Evolutionary conservation across 92 coral and sea anemone genomes (phyloP).

Genomic region (Porites evermanni): DNA sequence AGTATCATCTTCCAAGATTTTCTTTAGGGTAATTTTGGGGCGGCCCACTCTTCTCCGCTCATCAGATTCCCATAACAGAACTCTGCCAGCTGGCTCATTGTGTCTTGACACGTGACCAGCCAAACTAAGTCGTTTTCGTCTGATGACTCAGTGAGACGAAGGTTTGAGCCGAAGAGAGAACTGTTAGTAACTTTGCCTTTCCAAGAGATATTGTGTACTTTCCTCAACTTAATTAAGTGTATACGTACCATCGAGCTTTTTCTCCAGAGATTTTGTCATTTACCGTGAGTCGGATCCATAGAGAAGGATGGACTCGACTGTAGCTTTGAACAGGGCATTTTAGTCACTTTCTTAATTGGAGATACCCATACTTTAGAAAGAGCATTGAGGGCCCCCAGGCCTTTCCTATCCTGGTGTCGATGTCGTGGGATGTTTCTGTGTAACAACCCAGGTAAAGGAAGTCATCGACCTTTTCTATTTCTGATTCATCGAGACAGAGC

Average conservation of each 20-base stretch:
- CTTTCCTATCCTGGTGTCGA: background rate
- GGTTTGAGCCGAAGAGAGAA: background rate
- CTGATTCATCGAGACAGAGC: background rate
- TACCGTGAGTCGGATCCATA: too few species aligned
- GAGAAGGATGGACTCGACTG: background rate
- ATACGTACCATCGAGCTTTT: background rate
- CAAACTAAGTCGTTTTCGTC: too few species aligned
- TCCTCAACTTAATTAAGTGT: background rate
- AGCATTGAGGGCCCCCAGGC: background rate
- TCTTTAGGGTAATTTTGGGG: too few species aligned
- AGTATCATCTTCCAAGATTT: too few species aligned
- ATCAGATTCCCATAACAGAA: too few species aligned
- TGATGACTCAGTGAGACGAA: background rate
- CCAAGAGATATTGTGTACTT: background rate
- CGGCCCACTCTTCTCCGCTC: too few species aligned
- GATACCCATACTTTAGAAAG: background rate
- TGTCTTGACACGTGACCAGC: too few species aligned
- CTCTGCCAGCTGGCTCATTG: too few species aligned
- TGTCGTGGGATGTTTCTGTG: background rate
- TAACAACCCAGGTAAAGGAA: background rate
- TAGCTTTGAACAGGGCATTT: background rate
- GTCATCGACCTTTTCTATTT: background rate
- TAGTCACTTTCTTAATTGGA: background rate
- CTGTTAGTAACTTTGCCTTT: background rate
- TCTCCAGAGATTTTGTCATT: background rate